Conservation (phyloP, 2,888 invertebrate genomes). For the Encarsia formosa region DNA sequence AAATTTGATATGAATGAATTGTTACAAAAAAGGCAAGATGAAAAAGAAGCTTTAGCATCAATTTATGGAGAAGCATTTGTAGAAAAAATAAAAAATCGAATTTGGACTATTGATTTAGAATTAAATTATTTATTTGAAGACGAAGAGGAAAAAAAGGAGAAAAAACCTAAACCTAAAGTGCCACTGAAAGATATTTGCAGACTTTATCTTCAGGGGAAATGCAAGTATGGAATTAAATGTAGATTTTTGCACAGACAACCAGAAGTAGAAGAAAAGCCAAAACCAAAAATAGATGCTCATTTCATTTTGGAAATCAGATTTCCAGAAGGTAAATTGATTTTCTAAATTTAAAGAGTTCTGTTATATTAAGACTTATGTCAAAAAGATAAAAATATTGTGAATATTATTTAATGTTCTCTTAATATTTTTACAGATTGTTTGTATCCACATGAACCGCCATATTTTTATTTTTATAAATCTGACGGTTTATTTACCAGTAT, state of each 20-base stretch:
- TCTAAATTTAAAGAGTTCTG: too few relatives aligned
- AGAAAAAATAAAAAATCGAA: slow-evolving; percentile 63
- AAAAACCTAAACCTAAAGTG: slow-evolving; percentile 50
- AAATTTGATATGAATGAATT: slow-evolving; percentile 56
- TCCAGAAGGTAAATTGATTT: slow-evolving; percentile 54
- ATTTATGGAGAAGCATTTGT: slow-evolving; percentile 70
- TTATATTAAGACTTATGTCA: too few relatives aligned
- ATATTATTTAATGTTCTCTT: too few relatives aligned
- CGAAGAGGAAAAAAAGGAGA: slow-evolving; percentile 52
- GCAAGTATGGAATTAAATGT: slow-evolving; percentile 72
- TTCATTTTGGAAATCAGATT: slow-evolving; percentile 74
- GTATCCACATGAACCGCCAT: slow-evolving; percentile 73
- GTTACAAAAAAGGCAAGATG: slow-evolving; percentile 65
- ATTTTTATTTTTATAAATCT: slow-evolving; percentile 60
- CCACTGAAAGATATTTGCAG: slow-evolving; percentile 61
- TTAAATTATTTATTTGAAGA: slow-evolving; percentile 63
- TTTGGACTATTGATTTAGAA: slow-evolving; percentile 69
- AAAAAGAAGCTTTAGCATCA: slow-evolving; percentile 70
- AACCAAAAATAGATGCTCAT: slow-evolving; percentile 42
- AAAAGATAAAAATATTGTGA: too few relatives aligned
- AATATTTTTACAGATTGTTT: slow-evolving; percentile 49
- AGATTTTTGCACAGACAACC: slow-evolving; percentile 66
- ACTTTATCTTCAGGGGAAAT: slow-evolving; percentile 62
- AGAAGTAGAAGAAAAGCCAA: slow-evolving; percentile 41
- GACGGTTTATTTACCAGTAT: slow-evolving; percentile 59